A percentile compares a stretch with the other conserved stretches of the same genome.
phyloP scores from a whole-genome alignment of 2,888 invertebrate species.

The Thymelicus acteon region DNA sequence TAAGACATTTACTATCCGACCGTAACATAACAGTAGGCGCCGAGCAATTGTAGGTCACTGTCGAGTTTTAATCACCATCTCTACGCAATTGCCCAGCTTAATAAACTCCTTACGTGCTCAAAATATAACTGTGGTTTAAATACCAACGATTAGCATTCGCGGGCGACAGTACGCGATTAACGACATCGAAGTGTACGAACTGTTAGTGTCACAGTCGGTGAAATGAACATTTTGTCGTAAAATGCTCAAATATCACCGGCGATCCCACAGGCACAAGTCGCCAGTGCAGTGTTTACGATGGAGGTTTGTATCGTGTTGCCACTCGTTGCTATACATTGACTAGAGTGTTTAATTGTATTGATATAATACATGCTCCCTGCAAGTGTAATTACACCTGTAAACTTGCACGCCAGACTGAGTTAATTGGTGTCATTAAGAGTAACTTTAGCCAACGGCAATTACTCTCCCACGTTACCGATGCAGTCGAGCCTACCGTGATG shows the following conservation, averaged over 20 bases:
- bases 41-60: constrained; percentile 53
- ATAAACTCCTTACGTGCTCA: constrained; percentile 48
- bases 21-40: constrained; percentile 65
- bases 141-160: constrained; percentile 50
- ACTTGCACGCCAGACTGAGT: not conserved
- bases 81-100: constrained; percentile 42
- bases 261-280: constrained; percentile 80
- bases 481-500: not conserved
- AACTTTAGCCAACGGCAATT: constrained; percentile 13
- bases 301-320: constrained; percentile 63
- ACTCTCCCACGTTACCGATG: not conserved
- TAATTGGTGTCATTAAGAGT: constrained; percentile 13
- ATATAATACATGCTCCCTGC: not conserved
- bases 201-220: constrained; percentile 58
- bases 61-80: constrained; percentile 49
- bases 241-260: constrained; percentile 84
- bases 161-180: constrained; percentile 50
- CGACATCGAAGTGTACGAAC: constrained; percentile 52
- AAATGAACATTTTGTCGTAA: constrained; percentile 81
- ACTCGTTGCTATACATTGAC: not conserved
- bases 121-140: constrained; percentile 52
- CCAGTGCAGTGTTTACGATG: constrained; percentile 81
- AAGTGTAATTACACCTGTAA: not conserved
- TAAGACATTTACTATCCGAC: constrained; percentile 57
- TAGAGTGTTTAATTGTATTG: not conserved